Base-by-base conservation (phyloP, 2,888 invertebrate genomes). In the Crocallis elinguaria region DNA sequence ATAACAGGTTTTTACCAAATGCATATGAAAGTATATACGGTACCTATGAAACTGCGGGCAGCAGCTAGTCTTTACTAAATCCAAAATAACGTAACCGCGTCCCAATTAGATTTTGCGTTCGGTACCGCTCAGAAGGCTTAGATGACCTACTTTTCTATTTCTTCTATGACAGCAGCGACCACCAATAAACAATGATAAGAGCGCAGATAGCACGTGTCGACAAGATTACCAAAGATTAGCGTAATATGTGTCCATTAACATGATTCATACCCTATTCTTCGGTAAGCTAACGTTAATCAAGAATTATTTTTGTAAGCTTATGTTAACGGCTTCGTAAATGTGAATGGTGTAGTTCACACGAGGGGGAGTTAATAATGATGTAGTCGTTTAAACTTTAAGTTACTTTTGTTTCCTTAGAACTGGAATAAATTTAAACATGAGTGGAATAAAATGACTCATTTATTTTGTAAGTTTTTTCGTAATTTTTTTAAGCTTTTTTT, bases 181-280 rank as follows among this genome's bases (percentile, higher is more conserved):
- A 29, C 50, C 49, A 37, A 54, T 51, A 54, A 51, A 51, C 41
- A 49, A 37, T 36, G 60, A 57, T 57, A 60, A 60, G 50, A 29
- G 30, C 8, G 21, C 46, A 45, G 60, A 58, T 61, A 61, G 25
- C 48, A 45, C 44, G 53, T 49, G 60, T 57, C 43, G 46, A 56
- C 56, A 46, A 60, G 45, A 55, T 54, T 46, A 52, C 30, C 46
- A 49, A 43, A 45, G 62, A 58, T 64, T 61, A 61, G 41, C 33
- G 49, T 64, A 63, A 64, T 63, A 52, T 57, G 53, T 44, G 46
- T 48, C 30, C 62, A 62, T 58, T 64, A 62, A 46, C 53, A 56
- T 60, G 57, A 64, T 50, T 58, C 62, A 64, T 58, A 46, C n/a
- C 21, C 23, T 30, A 45, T 45, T 51, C 52, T 39, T 35, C 29